Percentiles rank a stretch among this genome's conserved stretches.
Evolutionary conservation across 2,113 vertebrate species (phyloP).

Genomic region (Myrmecobius fasciatus): DNA sequence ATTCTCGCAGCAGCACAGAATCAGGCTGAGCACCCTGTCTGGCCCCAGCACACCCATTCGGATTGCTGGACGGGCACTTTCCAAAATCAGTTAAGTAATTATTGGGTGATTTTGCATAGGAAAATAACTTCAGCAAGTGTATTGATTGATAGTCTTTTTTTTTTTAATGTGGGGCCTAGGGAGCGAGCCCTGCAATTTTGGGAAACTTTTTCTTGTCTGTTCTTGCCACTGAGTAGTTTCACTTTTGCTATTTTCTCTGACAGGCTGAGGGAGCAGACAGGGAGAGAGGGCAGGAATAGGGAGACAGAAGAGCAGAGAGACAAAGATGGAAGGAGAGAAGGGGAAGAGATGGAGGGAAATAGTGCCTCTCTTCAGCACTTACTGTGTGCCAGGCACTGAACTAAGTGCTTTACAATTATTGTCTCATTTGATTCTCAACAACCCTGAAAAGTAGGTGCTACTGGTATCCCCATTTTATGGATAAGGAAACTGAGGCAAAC

Average conservation of each 20-base stretch:
- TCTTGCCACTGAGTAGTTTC: conserved; percentile 25
- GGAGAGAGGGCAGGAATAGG: neutral
- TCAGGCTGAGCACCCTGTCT: conserved; percentile 37
- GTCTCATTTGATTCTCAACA: conserved; percentile 1
- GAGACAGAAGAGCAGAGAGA: conserved; percentile 26
- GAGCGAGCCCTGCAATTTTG: conserved; percentile 23
- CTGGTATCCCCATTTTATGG: conserved; percentile 15
- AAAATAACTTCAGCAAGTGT: neutral
- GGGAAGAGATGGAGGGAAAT: neutral
- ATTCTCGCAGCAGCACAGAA: neutral
- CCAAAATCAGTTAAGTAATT: neutral
- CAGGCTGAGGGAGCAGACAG: neutral
- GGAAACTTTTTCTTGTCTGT: conserved; percentile 46
- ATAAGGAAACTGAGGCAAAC: conserved; percentile 6
- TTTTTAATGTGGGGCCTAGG: neutral
- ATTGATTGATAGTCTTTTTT: neutral
- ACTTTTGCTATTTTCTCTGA: conserved; percentile 42
- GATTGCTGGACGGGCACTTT: neutral
- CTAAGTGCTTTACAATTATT: neutral
- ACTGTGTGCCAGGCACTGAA: neutral
- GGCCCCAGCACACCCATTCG: conserved; percentile 24
- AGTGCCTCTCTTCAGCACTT: neutral
- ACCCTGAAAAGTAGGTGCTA: neutral
- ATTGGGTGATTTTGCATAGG: conserved; percentile 42
- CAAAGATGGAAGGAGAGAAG: neutral